Evolutionary conservation across 1,140 invertebrate species (phyloP), one percentile per base, ranked within the genome.

Genomic region (Lerema accius): DNA sequence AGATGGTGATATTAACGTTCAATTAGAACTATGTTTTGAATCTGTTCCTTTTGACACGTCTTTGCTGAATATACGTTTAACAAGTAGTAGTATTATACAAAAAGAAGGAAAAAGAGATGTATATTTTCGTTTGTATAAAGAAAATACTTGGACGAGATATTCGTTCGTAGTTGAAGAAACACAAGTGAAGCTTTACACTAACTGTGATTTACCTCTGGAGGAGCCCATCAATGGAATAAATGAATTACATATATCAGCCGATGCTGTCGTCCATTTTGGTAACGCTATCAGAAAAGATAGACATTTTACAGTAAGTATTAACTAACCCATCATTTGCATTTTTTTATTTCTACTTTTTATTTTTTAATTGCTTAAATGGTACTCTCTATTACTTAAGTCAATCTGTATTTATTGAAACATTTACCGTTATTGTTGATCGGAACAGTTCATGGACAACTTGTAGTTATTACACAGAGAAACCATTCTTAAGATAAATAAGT

Each of bases 21-120:
- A 56, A 56, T 26, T 56, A 42, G 19, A 56, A 56, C 3, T 56
- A 16, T 56, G 51, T 28, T 56, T 56, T 9, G 4, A 32, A 32
- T 32, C 28, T 16, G 11, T 10, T 9, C 39, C 19, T 28, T 4
- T 1, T 32, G 28, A 32, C 7, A 32, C 2, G 2, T 2, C 2
- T 23, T 23, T 23, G 19, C 5, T 32, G 7, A 32, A 9, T 3
- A 32, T 32, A 32, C 4, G 28, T 7, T 32, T 32, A 9, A 32
- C 28, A 32, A 32, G 28, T 9, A 32, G 9, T 9, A 32, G 19
- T 5, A 23, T 23, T 23, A n/a, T n/a, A n/a, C n/a, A n/a, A n/a
- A n/a, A n/a, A n/a, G n/a, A n/a, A n/a, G 2, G 5, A 5, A 23
- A 23, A 3, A 23, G 5, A 2, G 19, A 23, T 23, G 19, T 32